A percentile compares a stretch with the other conserved stretches of the same genome.
These are phyloP conservation scores for Brachymystax lenok DNA, from an alignment of 2,797 vertebrate genomes.

Conservation along the genomic window DNA sequence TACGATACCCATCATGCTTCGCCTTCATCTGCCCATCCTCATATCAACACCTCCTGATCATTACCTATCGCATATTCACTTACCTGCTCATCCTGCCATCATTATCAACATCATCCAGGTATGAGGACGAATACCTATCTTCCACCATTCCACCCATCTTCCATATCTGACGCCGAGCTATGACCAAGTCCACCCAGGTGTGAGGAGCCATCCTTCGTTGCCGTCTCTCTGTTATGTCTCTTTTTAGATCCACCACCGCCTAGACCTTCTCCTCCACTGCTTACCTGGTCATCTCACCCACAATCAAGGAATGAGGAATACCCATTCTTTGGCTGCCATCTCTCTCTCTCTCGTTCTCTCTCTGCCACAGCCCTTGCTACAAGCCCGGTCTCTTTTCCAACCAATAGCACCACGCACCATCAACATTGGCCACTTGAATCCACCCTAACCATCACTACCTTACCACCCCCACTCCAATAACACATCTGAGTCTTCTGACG, in stretches of 20 bases:
- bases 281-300: neutral
- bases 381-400: neutral
- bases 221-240: neutral
- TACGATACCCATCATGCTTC: slow-evolving; percentile 50
- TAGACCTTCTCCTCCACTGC: slow-evolving; percentile 3
- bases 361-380: too few species aligned
- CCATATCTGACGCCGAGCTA: too few species aligned
- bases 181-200: too few species aligned
- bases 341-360: neutral
- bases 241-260: neutral
- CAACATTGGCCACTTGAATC: too few species aligned
- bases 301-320: neutral
- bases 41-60: slow-evolving; percentile 39
- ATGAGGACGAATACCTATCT: slow-evolving; percentile 7
- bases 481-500: too few species aligned
- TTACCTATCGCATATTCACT: neutral
- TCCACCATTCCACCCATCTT: slow-evolving; percentile 6
- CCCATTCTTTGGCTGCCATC: neutral
- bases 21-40: slow-evolving; percentile 33
- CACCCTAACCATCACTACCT: neutral
- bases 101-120: neutral
- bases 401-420: neutral
- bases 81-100: slow-evolving; percentile 12
- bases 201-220: too few species aligned
- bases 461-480: too few species aligned